Evolutionary conservation across 1,140 invertebrate genomes (phyloP).

Genomic region (Nephila pilipes): DNA sequence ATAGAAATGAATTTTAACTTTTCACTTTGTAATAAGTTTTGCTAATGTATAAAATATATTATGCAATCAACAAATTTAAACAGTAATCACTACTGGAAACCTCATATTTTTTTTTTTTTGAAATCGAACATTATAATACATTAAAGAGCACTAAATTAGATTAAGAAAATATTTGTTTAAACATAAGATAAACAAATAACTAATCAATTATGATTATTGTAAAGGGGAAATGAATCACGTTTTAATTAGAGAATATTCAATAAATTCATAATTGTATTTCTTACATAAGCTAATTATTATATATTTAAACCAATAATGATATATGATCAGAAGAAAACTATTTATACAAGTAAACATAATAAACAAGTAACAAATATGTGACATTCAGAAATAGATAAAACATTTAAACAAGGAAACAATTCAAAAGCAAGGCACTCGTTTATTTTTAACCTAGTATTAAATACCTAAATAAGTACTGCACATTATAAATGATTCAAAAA

Average conservation of each 20-base stretch:
- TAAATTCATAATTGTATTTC: background rate
- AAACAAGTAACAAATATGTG: slow-evolving; percentile 38
- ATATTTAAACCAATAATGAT: background rate
- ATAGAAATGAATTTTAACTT: background rate
- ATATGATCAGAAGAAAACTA: background rate
- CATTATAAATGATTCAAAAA: slow-evolving; percentile 2
- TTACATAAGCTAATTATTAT: background rate
- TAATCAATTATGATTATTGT: background rate
- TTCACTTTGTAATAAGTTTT: background rate
- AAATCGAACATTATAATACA: background rate
- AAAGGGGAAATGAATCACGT: background rate
- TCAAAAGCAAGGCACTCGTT: slow-evolving; percentile 74
- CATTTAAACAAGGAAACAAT: slow-evolving; percentile 56
- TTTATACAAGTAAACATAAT: background rate
- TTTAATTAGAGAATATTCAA: background rate
- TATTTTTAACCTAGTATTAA: slow-evolving; percentile 27
- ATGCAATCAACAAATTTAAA: slow-evolving; percentile 11
- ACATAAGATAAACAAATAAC: slow-evolving; percentile 18
- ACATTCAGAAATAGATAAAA: slow-evolving; percentile 47
- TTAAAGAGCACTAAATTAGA: background rate
- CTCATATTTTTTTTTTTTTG: background rate
- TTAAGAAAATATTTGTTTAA: background rate
- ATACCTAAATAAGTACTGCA: slow-evolving; percentile 10
- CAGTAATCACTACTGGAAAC: background rate
- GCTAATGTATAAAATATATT: background rate